Evolutionary conservation across 2,797 vertebrate genomes (phyloP).

Genomic region (Artibeus lituratus): DNA sequence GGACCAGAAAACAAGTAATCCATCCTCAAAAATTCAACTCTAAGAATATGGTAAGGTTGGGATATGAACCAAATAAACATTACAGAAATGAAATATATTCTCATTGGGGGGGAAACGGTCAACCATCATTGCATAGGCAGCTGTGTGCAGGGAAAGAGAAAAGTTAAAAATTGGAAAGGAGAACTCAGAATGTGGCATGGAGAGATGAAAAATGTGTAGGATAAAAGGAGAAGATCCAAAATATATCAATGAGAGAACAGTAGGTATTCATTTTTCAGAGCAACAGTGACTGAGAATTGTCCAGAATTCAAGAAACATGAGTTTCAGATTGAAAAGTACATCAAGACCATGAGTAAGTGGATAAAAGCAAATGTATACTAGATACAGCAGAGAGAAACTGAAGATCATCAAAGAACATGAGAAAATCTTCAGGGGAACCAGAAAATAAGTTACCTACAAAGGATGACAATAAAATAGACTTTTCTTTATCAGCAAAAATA

Average conservation of each 20-base stretch:
- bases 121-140: neutral
- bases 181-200: neutral
- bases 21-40: neutral
- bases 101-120: neutral
- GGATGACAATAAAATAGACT: neutral
- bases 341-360: neutral
- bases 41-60: neutral
- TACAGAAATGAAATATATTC: neutral
- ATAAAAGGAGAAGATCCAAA: neutral
- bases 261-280: neutral
- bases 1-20: neutral
- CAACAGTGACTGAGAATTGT: neutral
- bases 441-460: neutral
- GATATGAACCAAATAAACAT: neutral
- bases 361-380: neutral
- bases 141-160: neutral
- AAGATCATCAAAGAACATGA: neutral
- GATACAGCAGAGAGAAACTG: neutral
- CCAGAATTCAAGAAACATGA: neutral
- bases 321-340: neutral
- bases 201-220: neutral
- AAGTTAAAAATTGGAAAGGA: neutral
- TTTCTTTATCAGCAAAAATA: neutral
- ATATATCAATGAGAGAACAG: neutral
- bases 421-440: neutral